Percentiles rank a stretch among this genome's conserved stretches.
These are phyloP conservation scores for Tromatobia lineatoria DNA, from an alignment of 2,888 invertebrate genomes.

Conservation along the genomic window DNA sequence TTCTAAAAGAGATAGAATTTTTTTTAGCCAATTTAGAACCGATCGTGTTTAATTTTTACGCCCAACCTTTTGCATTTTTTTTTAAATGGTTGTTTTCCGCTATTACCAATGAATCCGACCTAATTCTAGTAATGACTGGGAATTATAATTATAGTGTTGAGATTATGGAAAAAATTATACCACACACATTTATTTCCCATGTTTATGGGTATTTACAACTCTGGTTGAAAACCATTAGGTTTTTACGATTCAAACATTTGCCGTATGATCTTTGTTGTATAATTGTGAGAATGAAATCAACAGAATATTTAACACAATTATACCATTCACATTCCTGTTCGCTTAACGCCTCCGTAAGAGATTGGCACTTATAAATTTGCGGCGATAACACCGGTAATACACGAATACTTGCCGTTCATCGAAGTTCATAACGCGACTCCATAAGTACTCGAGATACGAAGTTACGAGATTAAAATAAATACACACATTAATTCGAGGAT, in stretches of 20 bases:
- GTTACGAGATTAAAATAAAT: slow-evolving; percentile 18
- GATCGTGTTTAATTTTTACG: no score
- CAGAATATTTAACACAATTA: background rate
- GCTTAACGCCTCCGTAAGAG: background rate
- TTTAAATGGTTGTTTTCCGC: no score
- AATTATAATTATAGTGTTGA: no score
- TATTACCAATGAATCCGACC: no score
- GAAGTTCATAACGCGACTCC: slow-evolving; percentile 2
- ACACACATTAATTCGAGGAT: background rate
- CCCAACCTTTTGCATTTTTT: no score
- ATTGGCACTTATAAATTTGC: slow-evolving; percentile 62
- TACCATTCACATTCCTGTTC: slow-evolving; percentile 14
- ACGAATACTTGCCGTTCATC: slow-evolving; percentile 16
- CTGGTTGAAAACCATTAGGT: no score
- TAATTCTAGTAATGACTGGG: no score
- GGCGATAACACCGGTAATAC: slow-evolving; percentile 18
- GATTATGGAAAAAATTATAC: no score
- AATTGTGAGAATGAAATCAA: background rate
- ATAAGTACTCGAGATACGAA: slow-evolving; percentile 39
- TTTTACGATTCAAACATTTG: background rate
- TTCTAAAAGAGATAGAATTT: no score
- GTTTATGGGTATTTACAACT: no score
- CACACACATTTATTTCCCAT: no score
- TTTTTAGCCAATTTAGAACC: no score
- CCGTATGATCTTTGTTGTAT: background rate